Conservation (phyloP, 2,797 vertebrate genomes). For the Clarias platycephalus region DNA sequence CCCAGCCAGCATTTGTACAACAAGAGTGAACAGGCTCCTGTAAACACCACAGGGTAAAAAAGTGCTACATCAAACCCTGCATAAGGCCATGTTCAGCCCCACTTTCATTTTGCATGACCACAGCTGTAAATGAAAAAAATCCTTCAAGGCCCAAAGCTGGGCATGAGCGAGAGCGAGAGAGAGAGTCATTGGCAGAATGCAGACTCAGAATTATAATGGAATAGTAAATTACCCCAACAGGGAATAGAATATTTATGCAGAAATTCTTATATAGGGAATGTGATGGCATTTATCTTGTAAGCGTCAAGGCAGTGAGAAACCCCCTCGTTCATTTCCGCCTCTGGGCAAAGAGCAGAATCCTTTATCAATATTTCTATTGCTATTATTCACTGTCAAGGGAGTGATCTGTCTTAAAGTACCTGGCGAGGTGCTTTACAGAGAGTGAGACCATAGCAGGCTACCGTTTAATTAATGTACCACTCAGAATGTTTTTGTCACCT, state of each 20-base stretch:
- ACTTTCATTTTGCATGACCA: constrained; percentile 38
- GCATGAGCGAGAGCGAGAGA: neutral
- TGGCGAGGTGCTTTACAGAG: constrained; percentile 51
- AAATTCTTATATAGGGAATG: constrained; percentile 61
- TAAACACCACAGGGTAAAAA: constrained; percentile 60
- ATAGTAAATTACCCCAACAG: constrained; percentile 70
- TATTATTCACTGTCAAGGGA: constrained; percentile 58
- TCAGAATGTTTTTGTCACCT: constrained; percentile 43
- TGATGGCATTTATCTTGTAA: constrained; percentile 61
- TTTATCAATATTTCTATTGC: constrained; percentile 66
- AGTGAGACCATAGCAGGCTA: constrained; percentile 54
- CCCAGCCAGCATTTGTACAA: neutral
- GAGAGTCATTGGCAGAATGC: constrained; percentile 45
- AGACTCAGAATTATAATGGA: constrained; percentile 65
- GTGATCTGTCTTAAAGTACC: constrained; percentile 58
- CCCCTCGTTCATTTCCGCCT: constrained; percentile 32
- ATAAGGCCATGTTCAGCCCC: constrained; percentile 58
- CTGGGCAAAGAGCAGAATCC: constrained; percentile 44
- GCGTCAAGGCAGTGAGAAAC: constrained; percentile 29
- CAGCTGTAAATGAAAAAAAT: constrained; percentile 60
- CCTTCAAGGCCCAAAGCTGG: constrained; percentile 54
- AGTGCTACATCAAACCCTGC: constrained; percentile 60
- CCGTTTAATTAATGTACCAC: constrained; percentile 53
- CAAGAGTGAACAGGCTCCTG: neutral
- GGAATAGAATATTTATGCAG: constrained; percentile 67